Percentiles rank a stretch among this genome's conserved stretches.
Conservation (phyloP, 2,797 vertebrate species). For the Tragopan temminckii region DNA sequence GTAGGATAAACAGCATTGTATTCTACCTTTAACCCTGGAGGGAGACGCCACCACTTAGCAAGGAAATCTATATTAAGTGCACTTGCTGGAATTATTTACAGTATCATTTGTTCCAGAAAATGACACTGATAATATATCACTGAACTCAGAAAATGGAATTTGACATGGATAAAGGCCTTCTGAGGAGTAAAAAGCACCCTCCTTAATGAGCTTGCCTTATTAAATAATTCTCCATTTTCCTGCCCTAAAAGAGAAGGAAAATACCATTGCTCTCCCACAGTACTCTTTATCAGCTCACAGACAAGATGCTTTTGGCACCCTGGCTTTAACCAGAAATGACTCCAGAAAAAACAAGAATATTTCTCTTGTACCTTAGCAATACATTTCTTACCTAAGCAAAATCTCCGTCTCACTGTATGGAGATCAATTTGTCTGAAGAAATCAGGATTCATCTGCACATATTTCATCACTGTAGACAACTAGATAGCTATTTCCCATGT, state of each 20-base stretch:
- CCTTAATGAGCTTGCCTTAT: background rate
- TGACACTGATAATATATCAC: constrained; percentile 57
- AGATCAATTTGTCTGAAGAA: background rate
- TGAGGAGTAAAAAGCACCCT: constrained; percentile 28
- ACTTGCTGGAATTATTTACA: constrained; percentile 75
- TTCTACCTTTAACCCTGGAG: constrained; percentile 56
- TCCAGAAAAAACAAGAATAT: background rate
- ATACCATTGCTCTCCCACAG: background rate
- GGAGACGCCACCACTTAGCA: constrained; percentile 32
- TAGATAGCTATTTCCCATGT: background rate
- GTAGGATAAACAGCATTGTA: constrained; percentile 46
- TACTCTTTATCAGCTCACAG: background rate
- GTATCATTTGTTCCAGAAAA: constrained; percentile 70
- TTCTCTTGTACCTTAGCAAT: background rate
- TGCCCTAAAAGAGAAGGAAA: constrained; percentile 9
- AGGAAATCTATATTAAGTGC: constrained; percentile 74
- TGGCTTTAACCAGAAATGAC: background rate
- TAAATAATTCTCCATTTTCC: constrained; percentile 14
- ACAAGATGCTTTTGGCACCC: background rate
- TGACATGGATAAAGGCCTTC: constrained; percentile 45
- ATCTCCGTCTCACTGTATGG: background rate
- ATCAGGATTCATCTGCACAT: background rate
- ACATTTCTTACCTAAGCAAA: background rate
- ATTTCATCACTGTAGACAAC: background rate
- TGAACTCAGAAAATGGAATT: constrained; percentile 46